phyloP scores from a whole-genome alignment of 1,140 invertebrate species.

The Sesamia nonagrioides region DNA sequence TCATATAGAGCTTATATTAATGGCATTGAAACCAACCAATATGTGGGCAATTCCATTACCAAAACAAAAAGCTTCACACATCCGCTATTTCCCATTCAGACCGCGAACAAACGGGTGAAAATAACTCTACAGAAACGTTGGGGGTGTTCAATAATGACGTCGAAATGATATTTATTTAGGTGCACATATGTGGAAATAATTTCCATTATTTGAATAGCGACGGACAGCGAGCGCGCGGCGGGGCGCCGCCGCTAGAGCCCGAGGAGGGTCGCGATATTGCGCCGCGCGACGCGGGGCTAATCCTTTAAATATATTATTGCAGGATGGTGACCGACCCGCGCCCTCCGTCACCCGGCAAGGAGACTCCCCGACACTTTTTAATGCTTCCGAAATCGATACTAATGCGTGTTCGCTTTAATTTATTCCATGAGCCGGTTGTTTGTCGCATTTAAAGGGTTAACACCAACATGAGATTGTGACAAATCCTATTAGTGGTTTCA shows the following conservation, averaged over 20 bases:
- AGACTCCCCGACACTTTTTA: constrained; percentile 76
- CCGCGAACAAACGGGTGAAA: constrained; percentile 79
- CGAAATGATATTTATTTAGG: constrained; percentile 87
- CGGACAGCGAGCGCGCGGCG: constrained; percentile 63
- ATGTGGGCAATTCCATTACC: constrained; percentile 18
- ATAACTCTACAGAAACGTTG: constrained; percentile 74
- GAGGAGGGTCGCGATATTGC: constrained; percentile 86
- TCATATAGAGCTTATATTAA: constrained; percentile 9
- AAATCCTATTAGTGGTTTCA: neutral
- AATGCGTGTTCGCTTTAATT: constrained; percentile 71
- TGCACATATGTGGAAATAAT: constrained; percentile 88
- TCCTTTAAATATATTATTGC: constrained; percentile 88
- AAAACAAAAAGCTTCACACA: constrained; percentile 54
- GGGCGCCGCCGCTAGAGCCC: constrained; percentile 34
- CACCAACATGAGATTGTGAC: neutral
- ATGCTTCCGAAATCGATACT: constrained; percentile 79
- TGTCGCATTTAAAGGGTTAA: constrained; percentile 33
- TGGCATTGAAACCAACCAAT: constrained; percentile 10
- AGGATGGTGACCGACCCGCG: constrained; percentile 73
- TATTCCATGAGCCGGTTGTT: constrained; percentile 55
- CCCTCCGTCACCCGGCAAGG: constrained; percentile 69
- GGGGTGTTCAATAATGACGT: constrained; percentile 88
- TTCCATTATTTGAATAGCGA: constrained; percentile 87
- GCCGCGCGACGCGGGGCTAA: constrained; percentile 85
- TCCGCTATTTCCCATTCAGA: constrained; percentile 64